Percentiles rank a stretch among this genome's conserved stretches.
phyloP scores from a whole-genome alignment of 2,113 vertebrate genomes.

The Paraplagusia blochii region DNA sequence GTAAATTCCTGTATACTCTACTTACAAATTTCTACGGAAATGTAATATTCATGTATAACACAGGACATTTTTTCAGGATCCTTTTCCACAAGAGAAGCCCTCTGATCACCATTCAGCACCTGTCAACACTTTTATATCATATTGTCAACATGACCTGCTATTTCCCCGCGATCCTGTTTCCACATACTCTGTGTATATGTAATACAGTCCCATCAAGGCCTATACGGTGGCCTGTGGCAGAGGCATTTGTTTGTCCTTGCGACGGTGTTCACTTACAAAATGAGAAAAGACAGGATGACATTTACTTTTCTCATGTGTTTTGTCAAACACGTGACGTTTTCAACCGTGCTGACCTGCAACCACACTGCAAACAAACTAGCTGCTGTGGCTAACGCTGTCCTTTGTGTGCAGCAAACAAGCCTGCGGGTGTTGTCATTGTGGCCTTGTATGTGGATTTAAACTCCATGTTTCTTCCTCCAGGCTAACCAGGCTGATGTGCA shows the following conservation, averaged over 20 bases:
- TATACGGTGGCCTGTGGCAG: conserved; percentile 40
- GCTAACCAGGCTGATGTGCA: conserved; percentile 56
- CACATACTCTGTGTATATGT: conserved; percentile 33
- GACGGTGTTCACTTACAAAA: conserved; percentile 37
- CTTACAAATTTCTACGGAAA: background rate
- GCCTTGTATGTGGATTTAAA: conserved; percentile 70
- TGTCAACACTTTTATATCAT: conserved; percentile 31
- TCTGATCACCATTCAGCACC: conserved; percentile 5
- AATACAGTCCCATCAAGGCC: conserved; percentile 37
- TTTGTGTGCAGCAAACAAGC: conserved; percentile 63
- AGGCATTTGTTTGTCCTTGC: conserved; percentile 44
- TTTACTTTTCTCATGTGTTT: conserved; percentile 62
- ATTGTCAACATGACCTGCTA: conserved; percentile 17
- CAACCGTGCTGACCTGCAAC: conserved; percentile 59
- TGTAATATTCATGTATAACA: conserved; percentile 1
- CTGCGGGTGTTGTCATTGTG: conserved; percentile 72
- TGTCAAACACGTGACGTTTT: conserved; percentile 56
- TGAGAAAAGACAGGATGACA: conserved; percentile 72
- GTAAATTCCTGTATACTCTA: too few species aligned
- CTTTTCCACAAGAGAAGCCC: conserved; percentile 4
- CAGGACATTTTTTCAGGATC: conserved; percentile 11
- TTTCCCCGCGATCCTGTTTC: conserved; percentile 45
- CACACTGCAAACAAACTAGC: conserved; percentile 48
- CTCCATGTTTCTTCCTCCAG: conserved; percentile 63
- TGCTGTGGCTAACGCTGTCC: conserved; percentile 63